phyloP scores from a whole-genome alignment of 2,797 vertebrate genomes.

The Acanthopagrus latus region DNA sequence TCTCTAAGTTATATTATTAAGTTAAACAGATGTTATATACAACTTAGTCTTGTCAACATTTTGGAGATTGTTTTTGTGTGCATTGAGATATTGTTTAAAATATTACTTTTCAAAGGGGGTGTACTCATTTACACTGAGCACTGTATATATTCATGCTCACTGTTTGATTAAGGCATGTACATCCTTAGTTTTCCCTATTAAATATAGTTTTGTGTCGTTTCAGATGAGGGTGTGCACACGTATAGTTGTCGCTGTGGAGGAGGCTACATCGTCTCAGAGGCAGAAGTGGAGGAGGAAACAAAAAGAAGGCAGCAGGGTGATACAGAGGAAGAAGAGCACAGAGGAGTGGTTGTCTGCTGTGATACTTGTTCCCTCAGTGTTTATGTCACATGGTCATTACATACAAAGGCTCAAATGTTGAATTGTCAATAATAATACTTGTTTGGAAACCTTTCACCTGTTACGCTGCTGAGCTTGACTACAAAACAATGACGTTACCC shows the following conservation, averaged over 20 bases:
- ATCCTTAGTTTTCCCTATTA: neutral
- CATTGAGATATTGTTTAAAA: too few relatives aligned
- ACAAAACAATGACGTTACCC: neutral
- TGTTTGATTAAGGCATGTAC: too few relatives aligned
- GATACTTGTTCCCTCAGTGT: slow-evolving; percentile 81
- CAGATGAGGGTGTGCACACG: slow-evolving; percentile 72
- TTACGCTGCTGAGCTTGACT: neutral
- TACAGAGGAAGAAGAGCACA: neutral
- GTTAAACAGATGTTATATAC: too few relatives aligned
- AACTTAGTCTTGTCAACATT: too few relatives aligned
- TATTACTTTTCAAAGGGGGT: too few relatives aligned
- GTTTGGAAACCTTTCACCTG: neutral
- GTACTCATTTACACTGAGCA: too few relatives aligned
- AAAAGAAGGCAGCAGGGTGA: slow-evolving; percentile 16
- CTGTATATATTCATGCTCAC: too few relatives aligned
- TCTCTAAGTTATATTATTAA: too few relatives aligned
- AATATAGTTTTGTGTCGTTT: slow-evolving; percentile 32
- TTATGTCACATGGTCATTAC: slow-evolving; percentile 46
- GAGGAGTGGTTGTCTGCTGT: slow-evolving; percentile 80
- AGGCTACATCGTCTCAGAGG: slow-evolving; percentile 70
- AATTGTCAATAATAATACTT: neutral
- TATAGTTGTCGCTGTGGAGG: slow-evolving; percentile 85
- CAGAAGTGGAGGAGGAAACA: slow-evolving; percentile 66
- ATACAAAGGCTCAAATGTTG: neutral
- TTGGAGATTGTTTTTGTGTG: too few relatives aligned